Base-by-base conservation (phyloP, 2,797 vertebrate genomes). In the Poeciliopsis turneri region DNA sequence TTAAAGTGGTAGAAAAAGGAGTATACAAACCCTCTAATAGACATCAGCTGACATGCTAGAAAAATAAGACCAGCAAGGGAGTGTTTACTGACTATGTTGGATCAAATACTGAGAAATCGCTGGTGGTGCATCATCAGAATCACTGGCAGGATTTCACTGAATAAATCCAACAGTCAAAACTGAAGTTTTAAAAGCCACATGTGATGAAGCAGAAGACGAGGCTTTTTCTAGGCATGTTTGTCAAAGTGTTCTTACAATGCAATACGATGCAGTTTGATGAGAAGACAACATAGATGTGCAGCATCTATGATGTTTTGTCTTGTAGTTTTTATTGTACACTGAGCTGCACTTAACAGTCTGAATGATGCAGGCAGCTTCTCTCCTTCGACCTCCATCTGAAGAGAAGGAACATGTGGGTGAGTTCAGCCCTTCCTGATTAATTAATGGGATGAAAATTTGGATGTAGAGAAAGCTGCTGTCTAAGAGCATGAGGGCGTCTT, bases 41-140 rank as follows among this genome's bases (percentile, higher is more conserved):
- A 57, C 73, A 72, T 45, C 49, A 57, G 4, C 68, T 84, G 79
- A 84, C 53, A 43, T 25, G 61, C 20, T 41, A 23, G 72, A 70
- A 82, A 74, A 72, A 78, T 57, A 84, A 68, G 30, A 57, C 25
- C 77, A 82, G 81, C 82, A 51, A 64, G 72, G 73, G 64, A 33
- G 59, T 70, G 61, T 70, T 82, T n/a, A 28, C n/a, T 78, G 64
- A 36, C n/a, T 18, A 43, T 53, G 75, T 75, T 77, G 71, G 79
- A 78, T 83, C 74, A 89, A 85, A 89, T 81, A 84, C 78, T 86
- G 66, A 83, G 77, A 76, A 36, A 82, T 83, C 73, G 70, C 81
- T 57, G 75, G 61, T 43, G 73, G 75, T 81, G 72, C 20, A 49
- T 70, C 1, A 7, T 80, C 75, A 30, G n/a, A 64, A 82, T 80